Evolutionary conservation across 2,113 vertebrate species (phyloP).

Genomic region (Macquaria ambigua): DNA sequence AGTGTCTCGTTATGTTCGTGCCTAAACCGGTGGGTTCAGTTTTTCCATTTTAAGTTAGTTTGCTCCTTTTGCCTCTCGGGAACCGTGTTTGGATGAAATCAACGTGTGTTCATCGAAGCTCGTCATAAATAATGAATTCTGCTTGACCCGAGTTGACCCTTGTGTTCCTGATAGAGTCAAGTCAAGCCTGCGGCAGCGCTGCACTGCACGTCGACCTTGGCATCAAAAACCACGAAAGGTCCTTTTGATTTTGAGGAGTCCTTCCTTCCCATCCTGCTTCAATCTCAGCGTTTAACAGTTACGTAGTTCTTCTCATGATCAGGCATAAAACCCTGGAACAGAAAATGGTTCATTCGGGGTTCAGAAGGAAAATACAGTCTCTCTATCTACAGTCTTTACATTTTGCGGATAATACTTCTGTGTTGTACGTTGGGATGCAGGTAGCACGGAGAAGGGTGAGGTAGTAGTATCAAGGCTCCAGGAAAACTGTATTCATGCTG

Average conservation of each 20-base stretch:
- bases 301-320: conserved; percentile 35
- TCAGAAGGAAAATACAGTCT: too few species aligned
- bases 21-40: background rate
- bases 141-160: conserved; percentile 8
- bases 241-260: conserved; percentile 5
- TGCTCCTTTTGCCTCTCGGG: background rate
- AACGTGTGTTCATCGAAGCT: background rate
- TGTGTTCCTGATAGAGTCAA: background rate
- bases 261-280: background rate
- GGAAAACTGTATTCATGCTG: too few species aligned
- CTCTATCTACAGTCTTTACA: too few species aligned
- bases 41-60: background rate
- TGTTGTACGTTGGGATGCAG: too few species aligned
- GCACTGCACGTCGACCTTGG: conserved; percentile 42
- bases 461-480: too few species aligned
- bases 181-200: conserved; percentile 6
- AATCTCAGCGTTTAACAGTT: conserved; percentile 2
- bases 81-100: background rate
- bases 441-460: too few species aligned
- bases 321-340: conserved; percentile 19
- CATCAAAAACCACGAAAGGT: conserved; percentile 23
- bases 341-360: too few species aligned
- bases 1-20: conserved; percentile 1
- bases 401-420: too few species aligned
- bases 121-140: conserved; percentile 32